Percentiles rank a stretch among this genome's conserved stretches.
These are phyloP conservation scores for Mus spicilegus DNA, from an alignment of 2,113 vertebrate species.

Conservation along the genomic window DNA sequence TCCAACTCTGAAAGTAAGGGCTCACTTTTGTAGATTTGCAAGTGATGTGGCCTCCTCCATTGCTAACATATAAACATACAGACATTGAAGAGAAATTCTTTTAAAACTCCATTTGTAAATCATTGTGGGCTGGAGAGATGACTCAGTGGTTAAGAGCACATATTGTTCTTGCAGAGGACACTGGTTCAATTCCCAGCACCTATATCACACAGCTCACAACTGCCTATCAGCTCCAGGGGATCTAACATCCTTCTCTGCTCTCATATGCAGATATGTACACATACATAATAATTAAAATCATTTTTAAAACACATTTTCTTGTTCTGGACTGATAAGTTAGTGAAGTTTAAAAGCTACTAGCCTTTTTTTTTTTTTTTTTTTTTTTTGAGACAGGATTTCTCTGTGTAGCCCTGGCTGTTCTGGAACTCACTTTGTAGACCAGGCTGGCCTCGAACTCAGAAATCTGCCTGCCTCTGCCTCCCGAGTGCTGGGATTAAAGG, in stretches of 20 bases:
- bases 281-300: not conserved
- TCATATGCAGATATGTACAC: not conserved
- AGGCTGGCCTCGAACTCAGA: no score
- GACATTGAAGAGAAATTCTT: not conserved
- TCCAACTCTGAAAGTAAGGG: conserved; percentile 46
- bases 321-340: not conserved
- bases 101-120: conserved; percentile 43
- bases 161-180: not conserved
- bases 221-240: not conserved
- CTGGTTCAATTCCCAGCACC: not conserved
- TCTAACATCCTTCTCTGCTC: not conserved
- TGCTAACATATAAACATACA: not conserved
- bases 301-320: not conserved
- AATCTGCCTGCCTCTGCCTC: no score
- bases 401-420: no score
- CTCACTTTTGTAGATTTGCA: conserved; percentile 23
- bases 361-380: not conserved
- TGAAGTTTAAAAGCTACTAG: not conserved
- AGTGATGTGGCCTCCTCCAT: not conserved
- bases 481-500: no score
- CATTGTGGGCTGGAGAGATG: not conserved
- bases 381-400: not conserved
- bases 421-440: no score
- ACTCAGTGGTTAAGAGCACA: not conserved
- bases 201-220: not conserved